Base-by-base conservation (phyloP, 1,140 invertebrate species). In the Lucilia sericata region DNA sequence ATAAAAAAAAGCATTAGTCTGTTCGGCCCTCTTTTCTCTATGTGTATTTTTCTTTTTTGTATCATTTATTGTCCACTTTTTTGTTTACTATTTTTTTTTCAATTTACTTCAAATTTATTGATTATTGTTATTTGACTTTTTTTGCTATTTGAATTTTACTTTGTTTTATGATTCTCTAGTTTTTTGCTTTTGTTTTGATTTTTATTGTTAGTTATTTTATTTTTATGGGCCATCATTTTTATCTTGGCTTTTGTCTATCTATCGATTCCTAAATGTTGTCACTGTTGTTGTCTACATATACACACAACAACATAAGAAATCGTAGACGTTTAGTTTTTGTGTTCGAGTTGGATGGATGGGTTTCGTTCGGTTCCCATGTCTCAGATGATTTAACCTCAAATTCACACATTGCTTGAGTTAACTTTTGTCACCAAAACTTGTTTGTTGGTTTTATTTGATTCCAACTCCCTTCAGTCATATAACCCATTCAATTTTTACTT, bases 391-490 rank as follows among this genome's bases (percentile, higher is more conserved):
- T 80, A 80, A 80, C 76, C 76, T 49, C 76, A 80, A 80, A 51
- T 80, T 80, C 76, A 80, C 76, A 80, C 76, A 80, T 51, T 49
- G n/a, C 76, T 51, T 80, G 21, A 80, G 8, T 49, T 80, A 42
- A 80, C 76, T 42, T 78, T 78, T 78, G 36, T 47, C 75, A 47
- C 42, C 42, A 34, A 75, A 75, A 14, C 25, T 75, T 75, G 17
- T 21, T 21, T 21, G 5, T 21, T 70, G 19, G 0, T 70, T 70
- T 25, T 9, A 9, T 70, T 70, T 7, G 21, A 65, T n/a, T 70
- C 21, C 51, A 5, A 55, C 51, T 55, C 17, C 51, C 19, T 60
- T 70, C 19, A 21, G 19, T 70, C 10, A n/a, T 55, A 17, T 17
- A 55, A 55, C 78, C 17, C 36, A 49, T 17, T 82, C 55, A 10